phyloP scores from a whole-genome alignment of 2,113 vertebrate genomes.

The Gobiocypris rarus region DNA sequence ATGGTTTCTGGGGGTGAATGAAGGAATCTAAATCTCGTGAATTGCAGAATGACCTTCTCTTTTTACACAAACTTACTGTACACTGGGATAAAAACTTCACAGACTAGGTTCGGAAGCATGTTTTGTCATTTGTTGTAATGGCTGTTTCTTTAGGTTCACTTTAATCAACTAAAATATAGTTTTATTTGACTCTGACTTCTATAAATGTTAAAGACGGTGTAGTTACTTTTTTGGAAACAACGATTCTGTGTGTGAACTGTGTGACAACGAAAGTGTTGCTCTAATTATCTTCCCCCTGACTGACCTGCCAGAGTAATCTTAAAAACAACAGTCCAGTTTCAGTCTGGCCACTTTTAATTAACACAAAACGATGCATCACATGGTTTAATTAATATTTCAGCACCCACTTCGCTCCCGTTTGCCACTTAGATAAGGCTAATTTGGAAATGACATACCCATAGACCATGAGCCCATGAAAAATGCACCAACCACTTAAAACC shows the following conservation, averaged over 20 bases:
- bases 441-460: conserved; percentile 73
- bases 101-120: not conserved
- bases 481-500: conserved; percentile 80
- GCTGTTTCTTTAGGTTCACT: not conserved
- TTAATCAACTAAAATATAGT: not conserved
- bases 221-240: not conserved
- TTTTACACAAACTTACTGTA: not conserved
- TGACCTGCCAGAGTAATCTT: conserved; percentile 36
- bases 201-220: not conserved
- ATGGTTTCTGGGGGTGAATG: conserved; percentile 53
- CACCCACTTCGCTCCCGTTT: conserved; percentile 62
- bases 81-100: not conserved
- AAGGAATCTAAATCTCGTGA: conserved; percentile 32
- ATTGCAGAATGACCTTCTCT: not conserved
- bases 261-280: not conserved
- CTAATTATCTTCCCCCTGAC: conserved; percentile 27
- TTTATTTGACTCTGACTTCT: not conserved
- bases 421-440: conserved; percentile 75
- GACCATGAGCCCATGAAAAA: conserved; percentile 76
- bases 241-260: not conserved
- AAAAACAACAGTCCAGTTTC: conserved; percentile 56
- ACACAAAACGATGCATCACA: conserved; percentile 64
- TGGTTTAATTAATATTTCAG: conserved; percentile 79
- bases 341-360: conserved; percentile 74
- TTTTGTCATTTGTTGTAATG: not conserved